Base-by-base conservation (phyloP, 2,797 vertebrate genomes). In the Psittacula echo region DNA sequence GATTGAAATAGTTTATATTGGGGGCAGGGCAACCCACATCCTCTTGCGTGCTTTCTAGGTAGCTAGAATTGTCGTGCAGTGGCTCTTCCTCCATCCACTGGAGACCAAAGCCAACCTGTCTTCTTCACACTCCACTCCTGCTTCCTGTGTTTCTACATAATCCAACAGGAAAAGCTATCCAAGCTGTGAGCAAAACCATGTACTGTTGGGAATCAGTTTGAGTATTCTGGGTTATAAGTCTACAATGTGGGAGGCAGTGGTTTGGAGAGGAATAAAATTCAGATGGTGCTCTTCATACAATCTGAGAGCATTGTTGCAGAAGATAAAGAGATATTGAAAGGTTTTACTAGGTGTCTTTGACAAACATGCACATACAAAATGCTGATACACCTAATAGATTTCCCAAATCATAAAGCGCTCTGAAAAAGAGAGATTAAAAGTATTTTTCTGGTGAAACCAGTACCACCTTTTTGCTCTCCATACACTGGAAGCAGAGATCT, bases 131-230 rank as follows among this genome's bases (percentile, higher is more conserved):
- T 81, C 23, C 37, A 54, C 53, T 50, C 61, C 44, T 39, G 50
- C 42, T 96, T 96, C 96, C 93, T 95, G 74, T 92, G 78, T 89
- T 80, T 89, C 74, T 82, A 13, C 17, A 3, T 22, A 85, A 50
- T 79, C 60, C 56, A 82, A 65, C 80, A 93, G 91, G 91, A 96
- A 95, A 78, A 90, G 48, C 83, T 71, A 4, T 79, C 60, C 45
- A 16, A 74, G 51, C 56, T 71, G 16, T 5, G 2, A 47, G 39
- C 58, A 83, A 61, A 87, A 27, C 54, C 27, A 19, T 32, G 15
- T 61, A 29, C 75, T 90, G 39, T 47, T 9, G 12, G 73, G 54
- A 78, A 54, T 90, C 18, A 18, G 24, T 66, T 16, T 68, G 53
- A 72, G 5, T 60, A 9, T 73, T 13, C 39, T 60, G 68, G 10